Base-by-base conservation (phyloP, 1,140 invertebrate genomes). In the Brachionus plicatilis region DNA sequence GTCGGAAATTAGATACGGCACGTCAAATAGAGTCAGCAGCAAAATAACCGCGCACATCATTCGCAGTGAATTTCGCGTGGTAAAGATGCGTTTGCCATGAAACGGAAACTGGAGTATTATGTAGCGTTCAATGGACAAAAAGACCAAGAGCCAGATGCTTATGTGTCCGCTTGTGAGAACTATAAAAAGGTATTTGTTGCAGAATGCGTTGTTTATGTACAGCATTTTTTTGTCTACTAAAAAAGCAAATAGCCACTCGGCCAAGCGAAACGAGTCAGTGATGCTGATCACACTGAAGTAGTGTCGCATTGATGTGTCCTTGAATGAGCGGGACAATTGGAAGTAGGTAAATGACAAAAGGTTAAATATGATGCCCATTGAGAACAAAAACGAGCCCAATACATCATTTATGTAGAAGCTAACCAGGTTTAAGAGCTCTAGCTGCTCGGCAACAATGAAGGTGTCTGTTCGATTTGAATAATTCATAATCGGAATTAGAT, bases 71-170 rank as follows among this genome's bases (percentile, higher is more conserved):
- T 68, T 83, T 20, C 20, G 37, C 7, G 53, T 72, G 43, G 82
- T 83, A 43, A 47, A 83, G 24, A 68, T 56, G 27, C 45, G 33
- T 24, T 68, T 68, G 17, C 82, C 82, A 33, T 37, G 24, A 45
- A 83, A 68, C 17, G 82, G 82, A 72, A 83, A 83, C 12, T 68
- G 60, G 11, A 83, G 20, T 27, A 83, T 83, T 20, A 83, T 56
- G 37, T 68, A 83, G n/a, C 60, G 29, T 56, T 83, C 82, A 37
- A 83, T 68, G 27, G 82, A 68, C n/a, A 83, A 37, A 53, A 68
- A 68, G n/a, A 83, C 82, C 29, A 68, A 37, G 11, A 83, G 24
- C 82, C 82, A 83, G 9, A 70, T 72, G 27, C 79, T 82, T 33
- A 83, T 68, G n/a, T 83, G 60, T 33, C 82, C 82, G 37, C 60